These are phyloP conservation scores for Brachionus paranguensis DNA, from an alignment of 1,140 invertebrate species.

Conservation along the genomic window DNA sequence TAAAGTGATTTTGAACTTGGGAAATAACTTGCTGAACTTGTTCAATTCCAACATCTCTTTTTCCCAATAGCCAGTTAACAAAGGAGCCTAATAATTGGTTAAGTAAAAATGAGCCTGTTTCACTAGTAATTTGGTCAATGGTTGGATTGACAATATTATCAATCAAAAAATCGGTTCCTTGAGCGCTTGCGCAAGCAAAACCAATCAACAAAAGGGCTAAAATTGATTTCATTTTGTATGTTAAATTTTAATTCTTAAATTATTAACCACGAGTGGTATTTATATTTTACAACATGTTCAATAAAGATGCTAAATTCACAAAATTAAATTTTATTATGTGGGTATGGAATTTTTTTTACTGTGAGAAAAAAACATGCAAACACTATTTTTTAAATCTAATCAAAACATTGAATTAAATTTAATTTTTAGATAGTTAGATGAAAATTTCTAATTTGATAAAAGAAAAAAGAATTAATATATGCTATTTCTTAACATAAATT, in stretches of 20 bases:
- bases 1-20: neutral
- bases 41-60: neutral
- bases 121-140: neutral
- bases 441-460: neutral
- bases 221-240: constrained; percentile 27
- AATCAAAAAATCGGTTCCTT: constrained; percentile 16
- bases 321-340: neutral
- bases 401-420: neutral
- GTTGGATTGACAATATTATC: constrained; percentile 7
- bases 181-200: constrained; percentile 11
- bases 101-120: neutral
- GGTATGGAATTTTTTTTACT: neutral
- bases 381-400: neutral
- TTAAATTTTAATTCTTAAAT: neutral
- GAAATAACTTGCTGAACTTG: neutral
- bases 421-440: neutral
- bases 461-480: too few species aligned
- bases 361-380: neutral
- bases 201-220: neutral
- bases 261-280: neutral
- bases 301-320: neutral
- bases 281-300: neutral
- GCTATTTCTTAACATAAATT: too few species aligned
- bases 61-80: neutral
- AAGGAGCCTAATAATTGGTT: neutral